These are phyloP conservation scores for Eretmochelys imbricata DNA, from an alignment of 2,113 vertebrate species.

Conservation along the genomic window DNA sequence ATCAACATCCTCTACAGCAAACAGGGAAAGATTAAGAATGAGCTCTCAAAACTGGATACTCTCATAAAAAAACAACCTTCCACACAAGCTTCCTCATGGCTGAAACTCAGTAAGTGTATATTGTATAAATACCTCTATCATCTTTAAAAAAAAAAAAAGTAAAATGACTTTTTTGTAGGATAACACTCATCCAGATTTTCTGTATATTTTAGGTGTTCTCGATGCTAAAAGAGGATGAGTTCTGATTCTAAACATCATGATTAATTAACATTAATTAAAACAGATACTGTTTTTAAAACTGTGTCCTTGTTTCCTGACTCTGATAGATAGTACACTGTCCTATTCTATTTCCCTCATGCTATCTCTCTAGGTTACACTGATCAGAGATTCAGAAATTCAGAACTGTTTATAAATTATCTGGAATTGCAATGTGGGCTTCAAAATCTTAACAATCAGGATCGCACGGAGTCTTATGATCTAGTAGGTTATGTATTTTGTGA, in stretches of 20 bases:
- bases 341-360: fast-evolving
- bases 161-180: background rate
- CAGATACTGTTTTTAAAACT: background rate
- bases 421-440: fast-evolving
- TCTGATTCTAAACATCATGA: background rate
- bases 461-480: background rate
- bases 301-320: background rate
- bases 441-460: background rate
- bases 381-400: background rate
- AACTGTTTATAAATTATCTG: background rate
- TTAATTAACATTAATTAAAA: background rate
- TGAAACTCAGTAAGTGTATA: background rate
- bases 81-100: no score
- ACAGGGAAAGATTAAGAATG: no score
- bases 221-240: background rate
- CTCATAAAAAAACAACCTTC: no score
- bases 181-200: background rate
- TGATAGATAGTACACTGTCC: background rate
- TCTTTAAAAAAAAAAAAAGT: background rate
- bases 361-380: background rate
- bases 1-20: no score
- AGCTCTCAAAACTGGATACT: no score
- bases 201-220: background rate
- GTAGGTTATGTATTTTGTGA: background rate
- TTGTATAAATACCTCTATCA: background rate